Conservation (phyloP, 2,113 vertebrate genomes). For the Pristiophorus japonicus region DNA sequence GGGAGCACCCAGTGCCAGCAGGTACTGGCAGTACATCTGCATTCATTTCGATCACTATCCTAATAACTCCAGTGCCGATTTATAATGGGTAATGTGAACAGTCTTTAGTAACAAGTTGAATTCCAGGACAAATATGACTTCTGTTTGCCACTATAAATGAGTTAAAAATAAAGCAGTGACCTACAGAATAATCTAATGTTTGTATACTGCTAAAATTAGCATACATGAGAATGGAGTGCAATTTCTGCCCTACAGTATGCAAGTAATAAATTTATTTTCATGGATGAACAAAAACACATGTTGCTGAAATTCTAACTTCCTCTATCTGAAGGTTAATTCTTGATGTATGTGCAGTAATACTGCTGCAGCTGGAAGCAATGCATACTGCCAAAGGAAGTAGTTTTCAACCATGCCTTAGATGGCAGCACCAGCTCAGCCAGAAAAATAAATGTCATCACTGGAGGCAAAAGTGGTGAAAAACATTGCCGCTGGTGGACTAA, state of each 20-base stretch:
- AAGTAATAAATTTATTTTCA: slow-evolving; percentile 2
- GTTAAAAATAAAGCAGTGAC: background rate
- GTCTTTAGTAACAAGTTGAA: background rate
- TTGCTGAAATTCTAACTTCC: slow-evolving; percentile 19
- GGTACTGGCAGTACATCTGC: background rate
- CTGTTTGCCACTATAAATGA: slow-evolving; percentile 18
- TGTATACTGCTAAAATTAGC: background rate
- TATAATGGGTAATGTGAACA: background rate
- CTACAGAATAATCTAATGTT: background rate
- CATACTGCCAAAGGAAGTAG: background rate
- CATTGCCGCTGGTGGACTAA: background rate
- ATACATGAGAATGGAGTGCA: background rate
- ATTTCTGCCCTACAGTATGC: background rate
- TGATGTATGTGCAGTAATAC: background rate
- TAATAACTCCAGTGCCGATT: background rate
- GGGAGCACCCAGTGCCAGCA: background rate
- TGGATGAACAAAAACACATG: slow-evolving; percentile 34
- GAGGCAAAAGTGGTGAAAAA: background rate
- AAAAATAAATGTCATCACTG: background rate
- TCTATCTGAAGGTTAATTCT: slow-evolving; percentile 1
- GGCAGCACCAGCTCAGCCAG: background rate
- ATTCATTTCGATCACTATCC: background rate
- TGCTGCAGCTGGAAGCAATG: background rate
- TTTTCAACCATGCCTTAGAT: background rate
- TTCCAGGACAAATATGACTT: slow-evolving; percentile 1